Evolutionary conservation across 2,888 invertebrate species (phyloP), one percentile per base, ranked within the genome.

Genomic region (Acanthosepion esculentum): DNA sequence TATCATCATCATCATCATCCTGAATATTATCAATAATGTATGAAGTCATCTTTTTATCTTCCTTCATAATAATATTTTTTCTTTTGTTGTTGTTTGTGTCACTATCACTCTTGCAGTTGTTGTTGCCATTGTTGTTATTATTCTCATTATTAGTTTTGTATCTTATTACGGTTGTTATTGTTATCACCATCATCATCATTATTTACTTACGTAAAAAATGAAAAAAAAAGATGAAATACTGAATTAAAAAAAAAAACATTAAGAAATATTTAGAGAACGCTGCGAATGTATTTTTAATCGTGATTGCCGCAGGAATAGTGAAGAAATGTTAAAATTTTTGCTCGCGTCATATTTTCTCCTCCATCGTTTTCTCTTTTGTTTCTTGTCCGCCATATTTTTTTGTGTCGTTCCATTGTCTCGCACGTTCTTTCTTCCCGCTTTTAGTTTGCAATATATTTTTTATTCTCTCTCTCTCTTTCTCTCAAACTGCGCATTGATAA

Each of bases 251-350:
- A 5, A 78, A 78, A n/a, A 78, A n/a, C 12, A 4, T 59, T 10
- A n/a, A n/a, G 78, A 78, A 78, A 78, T 78, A 78, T 78, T 78
- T 78, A 78, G 78, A 78, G 78, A 78, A 78, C 78, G 78, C n/a
- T 78, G n/a, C 78, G 78, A 78, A 78, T 78, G 78, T 78, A 78
- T 78, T 78, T 78, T 78, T 78, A 78, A 78, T 78, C 78, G 78
- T 78, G 78, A 78, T 78, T 78, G 78, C 78, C 78, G n/a, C 78
- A 33, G 78, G 78, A 78, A 15, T 15, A n/a, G n/a, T 10, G n/a
- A 78, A 78, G 78, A 78, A 78, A 78, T 78, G 78, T n/a, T 78
- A 78, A 78, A 78, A 78, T 78, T 78, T 78, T n/a, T 78, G n/a
- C 33, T 78, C 12, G n/a, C 78, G n/a, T 78, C n/a, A 78, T 78